phyloP scores from a whole-genome alignment of 2,888 invertebrate species.

The Drosophila borborema region DNA sequence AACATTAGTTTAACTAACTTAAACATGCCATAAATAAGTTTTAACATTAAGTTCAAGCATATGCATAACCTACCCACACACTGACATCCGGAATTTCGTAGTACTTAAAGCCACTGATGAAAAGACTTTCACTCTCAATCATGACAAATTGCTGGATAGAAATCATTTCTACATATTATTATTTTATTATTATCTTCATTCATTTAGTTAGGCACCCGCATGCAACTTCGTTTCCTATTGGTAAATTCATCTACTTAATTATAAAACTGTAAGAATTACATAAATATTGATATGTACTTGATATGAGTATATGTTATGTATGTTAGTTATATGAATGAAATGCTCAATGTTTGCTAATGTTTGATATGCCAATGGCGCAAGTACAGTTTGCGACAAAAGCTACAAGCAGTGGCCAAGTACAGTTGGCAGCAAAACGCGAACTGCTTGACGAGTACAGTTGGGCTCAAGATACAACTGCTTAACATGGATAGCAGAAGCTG shows the following conservation, averaged over 20 bases:
- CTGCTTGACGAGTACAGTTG: not conserved
- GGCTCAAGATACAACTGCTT: not conserved
- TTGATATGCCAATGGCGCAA: constrained; percentile 29
- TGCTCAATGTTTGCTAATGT: constrained; percentile 65
- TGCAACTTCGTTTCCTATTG: constrained; percentile 54
- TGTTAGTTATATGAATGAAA: constrained; percentile 55
- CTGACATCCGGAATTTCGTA: constrained; percentile 28
- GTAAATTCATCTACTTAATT: constrained; percentile 59
- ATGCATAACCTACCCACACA: not conserved
- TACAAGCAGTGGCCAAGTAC: not conserved
- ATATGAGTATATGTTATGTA: constrained; percentile 17
- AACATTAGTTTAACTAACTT: constrained; percentile 74
- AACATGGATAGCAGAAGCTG: not conserved
- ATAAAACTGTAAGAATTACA: constrained; percentile 26
- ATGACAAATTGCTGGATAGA: constrained; percentile 21
- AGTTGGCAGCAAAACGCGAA: not conserved
- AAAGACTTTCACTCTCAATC: constrained; percentile 58
- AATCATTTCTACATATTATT: not conserved
- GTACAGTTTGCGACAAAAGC: constrained; percentile 11
- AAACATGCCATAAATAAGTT: constrained; percentile 78
- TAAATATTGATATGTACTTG: constrained; percentile 20
- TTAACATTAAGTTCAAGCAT: constrained; percentile 54
- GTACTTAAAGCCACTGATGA: constrained; percentile 68
- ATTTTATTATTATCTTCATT: constrained; percentile 10
- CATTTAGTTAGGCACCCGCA: constrained; percentile 40